Evolutionary conservation across 2,888 invertebrate genomes (phyloP).

Genomic region (Agrenia bidenticulata): DNA sequence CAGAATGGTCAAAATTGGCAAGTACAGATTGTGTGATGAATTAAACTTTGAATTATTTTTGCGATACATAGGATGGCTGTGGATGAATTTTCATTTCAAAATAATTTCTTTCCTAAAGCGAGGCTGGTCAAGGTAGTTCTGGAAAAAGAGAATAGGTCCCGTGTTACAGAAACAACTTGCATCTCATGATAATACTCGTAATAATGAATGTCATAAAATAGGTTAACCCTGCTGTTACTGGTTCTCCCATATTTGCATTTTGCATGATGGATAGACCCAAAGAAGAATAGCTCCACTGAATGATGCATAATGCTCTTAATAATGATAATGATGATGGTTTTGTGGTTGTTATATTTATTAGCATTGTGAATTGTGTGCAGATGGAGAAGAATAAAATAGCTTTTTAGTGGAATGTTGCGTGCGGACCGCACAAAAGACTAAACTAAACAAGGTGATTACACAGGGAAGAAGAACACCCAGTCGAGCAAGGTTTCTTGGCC

Average conservation of each 20-base stretch:
- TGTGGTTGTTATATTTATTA: constrained; percentile 27
- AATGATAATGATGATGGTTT: constrained; percentile 20
- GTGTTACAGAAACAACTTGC: too few species aligned
- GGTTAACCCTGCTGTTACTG: constrained; percentile 8
- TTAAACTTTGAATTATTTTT: too few species aligned
- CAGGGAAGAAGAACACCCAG: constrained; percentile 49
- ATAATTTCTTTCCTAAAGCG: too few species aligned
- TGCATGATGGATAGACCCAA: neutral
- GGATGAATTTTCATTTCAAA: too few species aligned
- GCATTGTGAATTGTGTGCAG: constrained; percentile 32
- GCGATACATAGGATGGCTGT: too few species aligned
- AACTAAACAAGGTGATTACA: constrained; percentile 52
- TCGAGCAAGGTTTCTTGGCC: constrained; percentile 43
- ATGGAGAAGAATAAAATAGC: constrained; percentile 27
- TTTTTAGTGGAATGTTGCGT: constrained; percentile 48
- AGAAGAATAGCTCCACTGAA: neutral
- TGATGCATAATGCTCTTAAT: constrained; percentile 4
- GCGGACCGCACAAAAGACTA: constrained; percentile 50
- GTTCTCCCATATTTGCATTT: neutral
- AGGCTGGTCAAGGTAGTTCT: too few species aligned
- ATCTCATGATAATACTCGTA: too few species aligned
- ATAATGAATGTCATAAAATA: too few species aligned
- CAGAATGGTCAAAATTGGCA: too few species aligned
- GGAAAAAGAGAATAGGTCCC: too few species aligned
- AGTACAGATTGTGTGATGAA: too few species aligned